phyloP scores from a whole-genome alignment of 1,140 invertebrate species.

The Rhyacophila brunnea region DNA sequence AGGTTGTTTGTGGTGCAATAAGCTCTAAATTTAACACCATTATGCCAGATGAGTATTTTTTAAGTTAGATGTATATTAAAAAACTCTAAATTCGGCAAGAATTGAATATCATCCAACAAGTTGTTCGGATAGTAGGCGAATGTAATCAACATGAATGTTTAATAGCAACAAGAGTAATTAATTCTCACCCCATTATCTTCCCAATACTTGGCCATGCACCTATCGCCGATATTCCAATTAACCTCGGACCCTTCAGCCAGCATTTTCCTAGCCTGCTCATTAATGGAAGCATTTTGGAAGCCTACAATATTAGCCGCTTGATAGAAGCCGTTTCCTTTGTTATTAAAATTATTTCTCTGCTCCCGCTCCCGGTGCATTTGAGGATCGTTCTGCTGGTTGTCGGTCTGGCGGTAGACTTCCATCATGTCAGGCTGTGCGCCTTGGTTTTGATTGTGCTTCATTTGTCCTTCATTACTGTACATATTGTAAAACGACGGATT shows the following conservation, averaged over 20 bases:
- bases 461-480: constrained; percentile 19
- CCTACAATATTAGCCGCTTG: constrained; percentile 58
- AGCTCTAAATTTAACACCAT: no score
- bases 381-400: constrained; percentile 6
- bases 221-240: constrained; percentile 74
- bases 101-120: no score
- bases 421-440: constrained; percentile 17
- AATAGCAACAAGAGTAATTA: no score
- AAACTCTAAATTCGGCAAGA: no score
- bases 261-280: constrained; percentile 60
- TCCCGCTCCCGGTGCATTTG: not conserved
- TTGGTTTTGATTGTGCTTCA: constrained; percentile 22
- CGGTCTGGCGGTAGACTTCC: constrained; percentile 15
- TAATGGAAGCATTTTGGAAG: constrained; percentile 60
- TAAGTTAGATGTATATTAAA: no score
- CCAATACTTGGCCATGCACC: constrained; percentile 88
- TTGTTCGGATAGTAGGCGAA: no score
- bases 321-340: constrained; percentile 46
- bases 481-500: constrained; percentile 30
- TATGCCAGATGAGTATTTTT: no score
- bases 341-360: constrained; percentile 25
- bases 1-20: no score
- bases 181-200: constrained; percentile 78
- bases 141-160: no score
- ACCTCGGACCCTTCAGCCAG: constrained; percentile 46